Evolutionary conservation across 2,797 vertebrate species (phyloP).

Genomic region (Hypotaenidia philippensis): DNA sequence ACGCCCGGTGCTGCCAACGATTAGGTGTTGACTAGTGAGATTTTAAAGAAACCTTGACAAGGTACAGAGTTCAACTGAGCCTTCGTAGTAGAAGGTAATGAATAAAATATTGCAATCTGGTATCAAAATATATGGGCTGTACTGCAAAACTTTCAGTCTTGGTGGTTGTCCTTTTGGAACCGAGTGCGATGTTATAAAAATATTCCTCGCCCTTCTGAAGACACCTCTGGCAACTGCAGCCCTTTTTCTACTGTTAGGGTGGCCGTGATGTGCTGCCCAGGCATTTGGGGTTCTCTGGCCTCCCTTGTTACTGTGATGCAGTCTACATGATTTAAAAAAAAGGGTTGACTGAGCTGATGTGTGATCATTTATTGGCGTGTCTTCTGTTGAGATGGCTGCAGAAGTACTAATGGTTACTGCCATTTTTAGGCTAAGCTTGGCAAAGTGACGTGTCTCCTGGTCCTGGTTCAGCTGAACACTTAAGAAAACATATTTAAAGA

Average conservation of each 20-base stretch:
- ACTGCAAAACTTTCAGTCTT: background rate
- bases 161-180: background rate
- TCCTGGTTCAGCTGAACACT: background rate
- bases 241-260: background rate
- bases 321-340: background rate
- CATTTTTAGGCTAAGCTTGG: background rate
- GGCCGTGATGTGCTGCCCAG: rapidly evolving
- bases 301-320: background rate
- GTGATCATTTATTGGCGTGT: background rate
- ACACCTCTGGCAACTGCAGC: background rate
- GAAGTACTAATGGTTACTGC: background rate
- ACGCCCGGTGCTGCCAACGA: background rate
- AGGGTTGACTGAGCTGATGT: background rate
- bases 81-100: background rate
- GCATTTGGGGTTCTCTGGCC: background rate
- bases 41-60: background rate
- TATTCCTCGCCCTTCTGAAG: background rate
- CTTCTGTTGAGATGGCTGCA: background rate
- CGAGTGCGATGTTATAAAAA: background rate
- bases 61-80: background rate
- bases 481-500: background rate
- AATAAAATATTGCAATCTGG: background rate
- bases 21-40: background rate
- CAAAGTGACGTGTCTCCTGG: background rate
- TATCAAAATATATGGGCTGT: background rate